Base-by-base conservation (phyloP, 2,113 vertebrate genomes). In the Nibea albiflora region DNA sequence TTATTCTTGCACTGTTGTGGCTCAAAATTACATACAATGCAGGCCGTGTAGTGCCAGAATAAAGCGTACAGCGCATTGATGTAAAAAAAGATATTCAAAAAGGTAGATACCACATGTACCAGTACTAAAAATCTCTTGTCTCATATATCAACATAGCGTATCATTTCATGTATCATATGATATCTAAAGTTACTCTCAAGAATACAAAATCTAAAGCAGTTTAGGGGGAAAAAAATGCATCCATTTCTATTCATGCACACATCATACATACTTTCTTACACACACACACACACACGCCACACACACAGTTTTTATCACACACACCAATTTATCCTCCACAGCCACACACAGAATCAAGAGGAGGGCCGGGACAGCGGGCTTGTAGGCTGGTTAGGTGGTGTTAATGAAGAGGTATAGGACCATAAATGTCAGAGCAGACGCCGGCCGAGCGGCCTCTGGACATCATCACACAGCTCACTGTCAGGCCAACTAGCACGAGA, bases 351-450 rank as follows among this genome's bases (percentile, higher is more conserved):
- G 77, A 84, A 74, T 70, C 24, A 50, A 39, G 87, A 81, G 84
- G 70, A 76, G 60, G 77, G 78, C 77, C n/a, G 72, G 79, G 84
- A 39, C 75, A 76, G 66, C 17, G 56, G 92, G 90, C 88, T 94
- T 80, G 93, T 82, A 84, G 92, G 94, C 94, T 92, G 95, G 95
- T 96, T 96, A 96, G 95, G 91, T 96, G 95, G 95, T 95, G 95
- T 91, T 96, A 96, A 97, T 96, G 95, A 96, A 94, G 95, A 95
- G 95, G 94, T 95, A 94, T 94, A 94, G 94, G 94, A 94, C 94
- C 93, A 88, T 96, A 96, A 96, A 95, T 93, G 95, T 95, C 96
- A 96, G 94, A 93, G 94, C 92, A 92, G 96, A 96, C 95, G 94
- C 94, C 94, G 89, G 95, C 89, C 92, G 83, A 79, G 90, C 84